Percentiles rank a stretch among this genome's conserved stretches.
Evolutionary conservation across 2,888 invertebrate species (phyloP).

Genomic region (Napeogenes sylphis): DNA sequence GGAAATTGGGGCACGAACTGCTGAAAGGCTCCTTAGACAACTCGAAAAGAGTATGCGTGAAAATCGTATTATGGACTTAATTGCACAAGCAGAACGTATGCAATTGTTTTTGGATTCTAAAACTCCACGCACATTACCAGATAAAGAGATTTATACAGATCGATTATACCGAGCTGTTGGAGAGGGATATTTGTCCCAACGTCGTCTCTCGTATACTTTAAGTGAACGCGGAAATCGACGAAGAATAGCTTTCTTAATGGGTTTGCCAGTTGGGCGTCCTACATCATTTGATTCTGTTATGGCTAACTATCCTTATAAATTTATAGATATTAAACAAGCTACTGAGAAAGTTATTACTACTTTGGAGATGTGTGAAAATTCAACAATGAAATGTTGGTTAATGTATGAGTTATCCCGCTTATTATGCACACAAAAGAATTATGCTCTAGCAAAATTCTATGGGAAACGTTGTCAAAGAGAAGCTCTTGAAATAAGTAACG

Average conservation of each 20-base stretch:
- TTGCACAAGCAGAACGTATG: constrained; percentile 67
- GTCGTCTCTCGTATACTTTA: constrained; percentile 64
- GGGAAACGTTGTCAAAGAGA: constrained; percentile 67
- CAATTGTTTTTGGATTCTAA: constrained; percentile 64
- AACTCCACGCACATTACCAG: constrained; percentile 62
- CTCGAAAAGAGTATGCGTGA: constrained; percentile 58
- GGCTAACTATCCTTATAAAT: constrained; percentile 68
- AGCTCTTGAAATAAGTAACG: constrained; percentile 56
- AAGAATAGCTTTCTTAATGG: constrained; percentile 69
- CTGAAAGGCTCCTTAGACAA: constrained; percentile 56
- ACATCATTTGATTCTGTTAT: constrained; percentile 70
- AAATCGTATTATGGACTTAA: constrained; percentile 59
- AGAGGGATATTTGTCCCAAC: constrained; percentile 62
- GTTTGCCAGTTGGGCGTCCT: constrained; percentile 61
- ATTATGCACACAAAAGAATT: constrained; percentile 64
- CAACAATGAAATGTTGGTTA: constrained; percentile 69
- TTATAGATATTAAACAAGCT: constrained; percentile 61
- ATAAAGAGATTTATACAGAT: constrained; percentile 64
- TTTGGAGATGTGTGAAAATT: constrained; percentile 70
- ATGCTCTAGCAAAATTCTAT: constrained; percentile 66
- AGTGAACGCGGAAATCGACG: constrained; percentile 68
- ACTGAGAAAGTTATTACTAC: constrained; percentile 53
- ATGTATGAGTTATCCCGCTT: constrained; percentile 67
- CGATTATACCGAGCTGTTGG: constrained; percentile 65
- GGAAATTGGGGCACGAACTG: constrained; percentile 57